phyloP scores from a whole-genome alignment of 1,140 invertebrate genomes.

The Solenopsis fugax region DNA sequence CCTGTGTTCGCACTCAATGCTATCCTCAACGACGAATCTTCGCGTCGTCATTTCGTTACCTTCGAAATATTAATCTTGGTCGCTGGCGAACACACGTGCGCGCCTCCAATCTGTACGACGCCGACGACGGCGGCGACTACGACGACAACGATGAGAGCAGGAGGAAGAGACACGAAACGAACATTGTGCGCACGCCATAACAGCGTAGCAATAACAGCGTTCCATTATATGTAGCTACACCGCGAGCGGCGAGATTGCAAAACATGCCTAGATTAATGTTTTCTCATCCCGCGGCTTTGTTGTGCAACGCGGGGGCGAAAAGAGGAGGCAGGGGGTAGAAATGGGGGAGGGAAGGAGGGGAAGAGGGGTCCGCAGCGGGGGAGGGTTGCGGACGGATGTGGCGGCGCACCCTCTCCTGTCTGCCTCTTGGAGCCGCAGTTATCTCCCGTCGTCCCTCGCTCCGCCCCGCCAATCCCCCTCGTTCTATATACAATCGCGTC shows the following conservation, averaged over 20 bases:
- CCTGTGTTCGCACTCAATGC: conserved; percentile 34
- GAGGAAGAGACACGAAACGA: conserved; percentile 72
- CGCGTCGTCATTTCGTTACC: conserved; percentile 78
- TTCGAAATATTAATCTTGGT: conserved; percentile 84
- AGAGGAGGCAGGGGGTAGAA: neutral
- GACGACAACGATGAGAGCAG: neutral
- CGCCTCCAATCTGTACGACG: conserved; percentile 71
- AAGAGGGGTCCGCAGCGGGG: conserved; percentile 1
- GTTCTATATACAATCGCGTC: conserved; percentile 73
- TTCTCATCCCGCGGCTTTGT: conserved; percentile 84
- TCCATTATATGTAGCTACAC: conserved; percentile 84
- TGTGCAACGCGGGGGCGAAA: conserved; percentile 66
- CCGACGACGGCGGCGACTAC: conserved; percentile 6
- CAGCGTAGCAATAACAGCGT: conserved; percentile 85
- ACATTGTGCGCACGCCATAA: conserved; percentile 84
- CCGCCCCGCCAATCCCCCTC: conserved; percentile 72
- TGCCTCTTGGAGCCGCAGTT: conserved; percentile 27
- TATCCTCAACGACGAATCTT: conserved; percentile 36
- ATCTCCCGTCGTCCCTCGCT: conserved; percentile 71
- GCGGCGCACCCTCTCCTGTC: conserved; percentile 26
- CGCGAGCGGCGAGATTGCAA: conserved; percentile 84
- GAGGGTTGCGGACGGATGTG: neutral
- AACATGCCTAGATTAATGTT: conserved; percentile 87
- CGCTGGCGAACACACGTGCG: conserved; percentile 67
- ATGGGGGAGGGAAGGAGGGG: neutral